phyloP scores from a whole-genome alignment of 2,888 invertebrate species.

The Steinernema hermaphroditum region DNA sequence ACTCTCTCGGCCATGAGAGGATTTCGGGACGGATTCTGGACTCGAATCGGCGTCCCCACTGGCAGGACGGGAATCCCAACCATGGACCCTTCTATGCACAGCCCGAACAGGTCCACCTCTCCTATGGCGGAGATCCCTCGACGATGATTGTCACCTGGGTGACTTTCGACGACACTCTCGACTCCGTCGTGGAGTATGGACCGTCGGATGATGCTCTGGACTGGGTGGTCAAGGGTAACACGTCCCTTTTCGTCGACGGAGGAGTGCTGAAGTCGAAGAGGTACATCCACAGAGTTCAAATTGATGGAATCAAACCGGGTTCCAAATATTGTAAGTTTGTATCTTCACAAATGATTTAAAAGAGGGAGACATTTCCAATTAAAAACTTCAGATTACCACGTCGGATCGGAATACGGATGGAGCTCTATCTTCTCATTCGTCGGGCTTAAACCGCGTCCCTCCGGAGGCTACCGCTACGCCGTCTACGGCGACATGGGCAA shows the following conservation, averaged over 20 bases:
- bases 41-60: not conserved
- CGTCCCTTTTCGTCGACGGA: constrained; percentile 53
- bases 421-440: constrained; percentile 55
- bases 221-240: constrained; percentile 28
- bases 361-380: too few species aligned
- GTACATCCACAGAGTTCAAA: constrained; percentile 56
- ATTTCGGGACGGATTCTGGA: not conserved
- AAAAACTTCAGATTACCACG: constrained; percentile 52
- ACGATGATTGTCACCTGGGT: constrained; percentile 58
- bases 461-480: constrained; percentile 71
- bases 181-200: constrained; percentile 59
- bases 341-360: too few species aligned
- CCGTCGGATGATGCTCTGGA: constrained; percentile 34
- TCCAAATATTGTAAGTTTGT: constrained; percentile 51
- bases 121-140: constrained; percentile 55
- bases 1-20: not conserved
- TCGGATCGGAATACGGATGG: constrained; percentile 52
- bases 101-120: constrained; percentile 62
- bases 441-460: constrained; percentile 44
- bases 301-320: constrained; percentile 51
- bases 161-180: constrained; percentile 60
- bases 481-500: constrained; percentile 93
- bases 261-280: constrained; percentile 43
- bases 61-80: constrained; percentile 41
- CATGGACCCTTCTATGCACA: constrained; percentile 57